phyloP scores from a whole-genome alignment of 2,113 vertebrate species.

The Coptodon bakossiorum region DNA sequence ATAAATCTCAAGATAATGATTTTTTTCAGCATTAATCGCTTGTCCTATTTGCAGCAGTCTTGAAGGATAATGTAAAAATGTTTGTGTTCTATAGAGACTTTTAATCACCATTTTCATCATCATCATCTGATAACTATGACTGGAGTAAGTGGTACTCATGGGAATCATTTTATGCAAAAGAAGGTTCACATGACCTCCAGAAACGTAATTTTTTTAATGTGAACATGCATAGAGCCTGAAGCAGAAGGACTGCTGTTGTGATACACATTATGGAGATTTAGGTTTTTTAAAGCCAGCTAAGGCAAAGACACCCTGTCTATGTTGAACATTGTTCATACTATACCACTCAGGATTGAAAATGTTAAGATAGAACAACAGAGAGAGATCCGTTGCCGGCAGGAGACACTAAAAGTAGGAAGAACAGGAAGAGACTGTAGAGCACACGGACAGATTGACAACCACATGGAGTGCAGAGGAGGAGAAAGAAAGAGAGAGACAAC shows the following conservation, averaged over 20 bases:
- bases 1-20: background rate
- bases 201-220: background rate
- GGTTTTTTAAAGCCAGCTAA: background rate
- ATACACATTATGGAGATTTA: background rate
- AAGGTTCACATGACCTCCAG: background rate
- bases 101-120: background rate
- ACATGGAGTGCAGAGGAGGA: background rate
- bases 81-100: background rate
- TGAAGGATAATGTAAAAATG: background rate
- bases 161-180: fast-evolving
- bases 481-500: background rate
- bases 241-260: background rate
- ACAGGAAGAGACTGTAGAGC: background rate
- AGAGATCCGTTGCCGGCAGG: background rate
- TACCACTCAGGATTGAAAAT: background rate
- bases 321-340: background rate
- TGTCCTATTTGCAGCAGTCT: background rate
- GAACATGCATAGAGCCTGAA: background rate
- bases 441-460: background rate
- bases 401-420: background rate
- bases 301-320: background rate
- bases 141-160: background rate
- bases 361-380: background rate
- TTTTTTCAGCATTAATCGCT: background rate
- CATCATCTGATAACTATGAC: background rate